Conservation (phyloP, 2,113 vertebrate species). For the Rhinogobius similis region DNA sequence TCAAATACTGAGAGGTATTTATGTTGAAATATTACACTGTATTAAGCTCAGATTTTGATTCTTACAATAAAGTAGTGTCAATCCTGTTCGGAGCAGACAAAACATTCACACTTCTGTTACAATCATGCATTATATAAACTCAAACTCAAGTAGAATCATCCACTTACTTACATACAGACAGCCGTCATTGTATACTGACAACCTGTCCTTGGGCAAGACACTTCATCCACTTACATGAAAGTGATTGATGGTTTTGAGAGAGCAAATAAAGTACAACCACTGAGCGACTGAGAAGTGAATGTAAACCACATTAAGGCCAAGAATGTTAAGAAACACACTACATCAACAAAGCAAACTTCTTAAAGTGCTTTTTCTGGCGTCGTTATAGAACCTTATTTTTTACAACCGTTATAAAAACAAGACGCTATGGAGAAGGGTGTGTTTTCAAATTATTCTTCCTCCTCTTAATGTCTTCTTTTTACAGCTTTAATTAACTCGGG, state of each 20-base stretch:
- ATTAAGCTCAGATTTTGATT: no score
- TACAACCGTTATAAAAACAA: neutral
- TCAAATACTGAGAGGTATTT: no score
- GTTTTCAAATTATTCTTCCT: neutral
- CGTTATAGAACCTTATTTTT: neutral
- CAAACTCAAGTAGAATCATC: neutral
- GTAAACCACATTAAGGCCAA: neutral
- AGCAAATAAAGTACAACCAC: neutral
- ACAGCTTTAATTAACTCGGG: conserved; percentile 9
- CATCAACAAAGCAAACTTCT: neutral
- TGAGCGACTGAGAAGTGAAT: no score
- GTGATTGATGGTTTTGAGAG: no score
- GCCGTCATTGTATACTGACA: neutral
- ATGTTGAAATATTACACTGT: no score
- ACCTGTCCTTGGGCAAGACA: neutral
- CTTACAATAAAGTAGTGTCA: no score
- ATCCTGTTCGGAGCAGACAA: no score
- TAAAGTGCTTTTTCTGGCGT: neutral
- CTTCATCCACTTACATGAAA: neutral
- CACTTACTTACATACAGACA: neutral
- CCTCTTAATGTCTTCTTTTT: neutral
- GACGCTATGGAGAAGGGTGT: neutral
- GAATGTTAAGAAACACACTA: neutral
- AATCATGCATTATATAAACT: neutral
- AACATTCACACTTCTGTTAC: neutral